Percentiles rank a stretch among this genome's conserved stretches.
Conservation (phyloP, 2,888 invertebrate genomes). For the Ctena decussata region DNA sequence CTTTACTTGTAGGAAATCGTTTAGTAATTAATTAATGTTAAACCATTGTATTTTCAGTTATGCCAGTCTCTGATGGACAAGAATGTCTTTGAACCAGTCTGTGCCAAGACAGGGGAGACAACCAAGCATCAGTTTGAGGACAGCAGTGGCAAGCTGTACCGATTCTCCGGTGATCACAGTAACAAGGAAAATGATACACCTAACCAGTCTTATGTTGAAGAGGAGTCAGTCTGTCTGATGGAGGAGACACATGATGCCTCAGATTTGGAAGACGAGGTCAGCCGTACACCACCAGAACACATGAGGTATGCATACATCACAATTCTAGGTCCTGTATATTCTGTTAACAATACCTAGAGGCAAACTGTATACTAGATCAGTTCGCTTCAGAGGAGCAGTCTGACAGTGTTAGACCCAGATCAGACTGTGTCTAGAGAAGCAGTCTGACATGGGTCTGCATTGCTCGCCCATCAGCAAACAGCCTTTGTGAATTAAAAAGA, state of each 20-base stretch:
- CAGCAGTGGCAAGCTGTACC: slow-evolving; percentile 81
- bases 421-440: too few species aligned
- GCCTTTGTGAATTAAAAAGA: too few species aligned
- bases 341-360: too few species aligned
- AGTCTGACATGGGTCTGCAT: too few species aligned
- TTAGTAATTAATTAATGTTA: too few species aligned
- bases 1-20: too few species aligned
- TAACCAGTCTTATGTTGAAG: slow-evolving; percentile 48
- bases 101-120: slow-evolving; percentile 63
- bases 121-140: slow-evolving; percentile 82
- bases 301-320: slow-evolving; percentile 51
- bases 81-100: slow-evolving; percentile 83
- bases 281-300: slow-evolving; percentile 34
- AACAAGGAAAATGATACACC: slow-evolving; percentile 57
- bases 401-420: too few species aligned
- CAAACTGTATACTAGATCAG: too few species aligned
- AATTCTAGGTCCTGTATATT: too few species aligned
- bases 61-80: slow-evolving; percentile 84
- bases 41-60: too few species aligned
- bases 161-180: slow-evolving; percentile 72
- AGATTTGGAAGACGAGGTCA: slow-evolving; percentile 30
- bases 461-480: too few species aligned
- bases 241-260: slow-evolving; percentile 54
- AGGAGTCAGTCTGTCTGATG: slow-evolving; percentile 45
- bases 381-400: too few species aligned